Evolutionary conservation across 2,113 vertebrate genomes (phyloP).

Genomic region (Rhabdornis inornatus): DNA sequence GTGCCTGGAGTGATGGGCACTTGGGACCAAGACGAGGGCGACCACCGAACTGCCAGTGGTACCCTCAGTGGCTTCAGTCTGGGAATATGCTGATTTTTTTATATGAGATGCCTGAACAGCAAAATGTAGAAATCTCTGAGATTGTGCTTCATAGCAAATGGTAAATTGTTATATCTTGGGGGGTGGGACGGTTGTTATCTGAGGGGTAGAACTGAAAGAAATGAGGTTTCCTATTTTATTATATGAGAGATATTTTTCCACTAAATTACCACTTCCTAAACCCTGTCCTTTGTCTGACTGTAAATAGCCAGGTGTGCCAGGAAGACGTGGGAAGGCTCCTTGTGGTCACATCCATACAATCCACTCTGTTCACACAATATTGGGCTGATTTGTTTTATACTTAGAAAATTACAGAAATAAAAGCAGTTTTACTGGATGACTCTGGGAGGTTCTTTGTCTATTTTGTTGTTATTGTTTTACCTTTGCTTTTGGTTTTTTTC

Average conservation of each 20-base stretch:
- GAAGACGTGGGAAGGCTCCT: slow-evolving; percentile 11
- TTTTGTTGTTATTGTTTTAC: not conserved
- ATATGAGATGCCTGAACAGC: not conserved
- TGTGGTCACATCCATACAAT: slow-evolving; percentile 17
- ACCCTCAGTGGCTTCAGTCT: not conserved
- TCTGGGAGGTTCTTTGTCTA: not conserved
- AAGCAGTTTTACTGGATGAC: slow-evolving; percentile 51
- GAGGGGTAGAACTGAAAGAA: slow-evolving; percentile 23
- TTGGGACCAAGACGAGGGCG: not conserved
- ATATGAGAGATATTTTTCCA: slow-evolving; percentile 67
- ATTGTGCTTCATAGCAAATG: not conserved
- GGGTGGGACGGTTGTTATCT: not conserved
- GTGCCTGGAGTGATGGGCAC: not conserved
- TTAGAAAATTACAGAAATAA: slow-evolving; percentile 63
- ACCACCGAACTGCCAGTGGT: not conserved
- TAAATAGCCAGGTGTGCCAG: slow-evolving; percentile 9
- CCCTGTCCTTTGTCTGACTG: not conserved
- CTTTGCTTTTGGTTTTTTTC: no score
- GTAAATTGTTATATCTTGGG: not conserved
- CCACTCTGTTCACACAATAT: slow-evolving; percentile 55
- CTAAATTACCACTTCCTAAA: not conserved
- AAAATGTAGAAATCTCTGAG: not conserved
- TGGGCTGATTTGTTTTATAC: slow-evolving; percentile 66
- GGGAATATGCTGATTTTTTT: not conserved
- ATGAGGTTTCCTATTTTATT: slow-evolving; percentile 65